Evolutionary conservation across 1,140 invertebrate genomes (phyloP), one percentile per base, ranked within the genome.

Genomic region (Drosophila malerkotliana): DNA sequence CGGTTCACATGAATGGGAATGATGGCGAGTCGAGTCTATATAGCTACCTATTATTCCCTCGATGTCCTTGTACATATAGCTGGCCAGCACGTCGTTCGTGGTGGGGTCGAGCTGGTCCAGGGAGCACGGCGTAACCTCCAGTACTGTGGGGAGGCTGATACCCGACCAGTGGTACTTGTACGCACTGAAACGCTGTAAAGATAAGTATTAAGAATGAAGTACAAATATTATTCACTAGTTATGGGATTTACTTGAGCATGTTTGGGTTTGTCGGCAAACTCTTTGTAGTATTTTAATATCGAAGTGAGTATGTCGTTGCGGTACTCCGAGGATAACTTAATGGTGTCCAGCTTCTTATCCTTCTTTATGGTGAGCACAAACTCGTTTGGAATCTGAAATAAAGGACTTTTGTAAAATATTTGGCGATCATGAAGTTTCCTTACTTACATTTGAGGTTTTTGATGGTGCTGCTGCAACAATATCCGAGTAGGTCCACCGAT

Each of bases 311-410:
- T 94, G 75, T 99, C 94, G 60, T 96, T 95, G 88, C 98, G 95
- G 91, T 98, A 96, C 88, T 99, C 98, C 4, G 98, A 98, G n/a
- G 98, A 98, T 92, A 99, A 99, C 89, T 95, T 97, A 96, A 99
- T 99, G 14, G 95, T 96, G 89, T 99, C 98, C 51, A 95, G 93
- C 93, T 99, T 99, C 92, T 97, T 94, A 34, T 97, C 97, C 91
- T 98, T 98, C 72, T 95, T 96, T 93, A 98, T 96, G 5, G 95
- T 96, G 63, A 99, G 95, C 61, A 95, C 94, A 91, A 99, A 98
- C 92, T 98, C 96, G 73, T 94, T 93, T 67, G 77, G 92, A 92
- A 85, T 93, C 92, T 92, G 92, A 45, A 79, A 51, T 51, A 41
- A 72, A 28, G 7, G 8, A 9, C 18, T 24, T 37, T 12, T 37